Conservation (phyloP, 1,140 invertebrate genomes). For the Hylaeus anthracinus region DNA sequence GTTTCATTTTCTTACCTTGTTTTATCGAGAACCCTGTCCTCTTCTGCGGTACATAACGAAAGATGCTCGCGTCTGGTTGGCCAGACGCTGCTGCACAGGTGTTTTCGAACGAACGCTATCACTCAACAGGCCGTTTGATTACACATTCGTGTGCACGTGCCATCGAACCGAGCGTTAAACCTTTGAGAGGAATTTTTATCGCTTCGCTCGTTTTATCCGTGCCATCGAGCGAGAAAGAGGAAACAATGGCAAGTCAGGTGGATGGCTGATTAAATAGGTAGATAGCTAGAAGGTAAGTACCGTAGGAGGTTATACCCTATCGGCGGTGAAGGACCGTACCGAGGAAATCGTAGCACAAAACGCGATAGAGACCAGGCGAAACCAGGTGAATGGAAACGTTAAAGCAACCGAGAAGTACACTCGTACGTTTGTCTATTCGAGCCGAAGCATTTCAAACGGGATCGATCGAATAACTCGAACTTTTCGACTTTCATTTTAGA, state of each 20-base stretch:
- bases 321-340: neutral
- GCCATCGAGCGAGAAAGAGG: neutral
- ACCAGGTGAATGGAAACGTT: neutral
- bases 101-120: neutral
- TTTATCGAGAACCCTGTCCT: neutral
- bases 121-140: neutral
- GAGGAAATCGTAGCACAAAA: neutral
- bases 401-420: too few relatives aligned
- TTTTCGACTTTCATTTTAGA: too few relatives aligned
- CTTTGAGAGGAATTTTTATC: slow-evolving; percentile 18
- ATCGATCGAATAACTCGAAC: too few relatives aligned
- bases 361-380: neutral
- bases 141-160: neutral
- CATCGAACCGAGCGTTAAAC: neutral
- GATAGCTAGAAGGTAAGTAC: slow-evolving; percentile 2
- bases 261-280: slow-evolving; percentile 25
- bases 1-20: slow-evolving; percentile 5
- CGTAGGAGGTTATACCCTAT: neutral
- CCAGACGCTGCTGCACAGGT: neutral
- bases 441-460: too few relatives aligned
- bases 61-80: neutral
- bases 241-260: slow-evolving; percentile 1
- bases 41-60: neutral
- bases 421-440: too few relatives aligned
- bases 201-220: slow-evolving; percentile 14